Evolutionary conservation across 2,888 invertebrate genomes (phyloP).

Genomic region (Nudaria mundana): DNA sequence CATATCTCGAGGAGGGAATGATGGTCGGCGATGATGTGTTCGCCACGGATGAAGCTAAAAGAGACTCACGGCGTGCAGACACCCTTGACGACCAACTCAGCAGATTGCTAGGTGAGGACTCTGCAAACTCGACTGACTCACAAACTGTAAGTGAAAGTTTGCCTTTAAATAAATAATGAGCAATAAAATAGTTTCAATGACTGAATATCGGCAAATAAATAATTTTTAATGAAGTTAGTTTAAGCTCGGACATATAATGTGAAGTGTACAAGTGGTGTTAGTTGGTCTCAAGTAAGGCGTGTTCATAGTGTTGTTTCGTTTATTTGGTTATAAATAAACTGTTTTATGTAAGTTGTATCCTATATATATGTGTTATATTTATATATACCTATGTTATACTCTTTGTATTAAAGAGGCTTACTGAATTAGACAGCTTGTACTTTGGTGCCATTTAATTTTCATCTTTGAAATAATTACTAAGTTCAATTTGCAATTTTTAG

Average conservation of each 20-base stretch:
- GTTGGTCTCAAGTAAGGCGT: slow-evolving; percentile 27
- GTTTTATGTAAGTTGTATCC: slow-evolving; percentile 36
- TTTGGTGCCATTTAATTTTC: slow-evolving; percentile 26
- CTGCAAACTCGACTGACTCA: slow-evolving; percentile 57
- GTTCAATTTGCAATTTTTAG: slow-evolving; percentile 5
- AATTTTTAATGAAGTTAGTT: slow-evolving; percentile 40
- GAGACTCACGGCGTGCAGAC: slow-evolving; percentile 44
- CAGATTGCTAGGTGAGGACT: slow-evolving; percentile 63
- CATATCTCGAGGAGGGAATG: slow-evolving; percentile 74
- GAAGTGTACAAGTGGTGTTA: slow-evolving; percentile 43
- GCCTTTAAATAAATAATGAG: slow-evolving; percentile 63
- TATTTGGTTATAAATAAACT: slow-evolving; percentile 37
- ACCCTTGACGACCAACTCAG: slow-evolving; percentile 59
- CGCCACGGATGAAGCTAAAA: slow-evolving; percentile 46
- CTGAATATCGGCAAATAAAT: slow-evolving; percentile 32
- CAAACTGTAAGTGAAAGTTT: slow-evolving; percentile 66
- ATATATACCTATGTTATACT: no score
- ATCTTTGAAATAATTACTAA: neutral
- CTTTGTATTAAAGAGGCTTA: slow-evolving; percentile 39
- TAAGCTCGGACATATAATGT: slow-evolving; percentile 50
- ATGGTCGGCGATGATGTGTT: slow-evolving; percentile 72
- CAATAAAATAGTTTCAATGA: slow-evolving; percentile 51
- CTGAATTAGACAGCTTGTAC: slow-evolving; percentile 17
- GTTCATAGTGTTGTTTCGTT: slow-evolving; percentile 36
- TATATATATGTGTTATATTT: slow-evolving; percentile 31